A percentile compares a stretch with the other conserved stretches of the same genome.
Conservation (phyloP, 1,140 invertebrate species). For the Cyrtorhinus lividipennis region DNA sequence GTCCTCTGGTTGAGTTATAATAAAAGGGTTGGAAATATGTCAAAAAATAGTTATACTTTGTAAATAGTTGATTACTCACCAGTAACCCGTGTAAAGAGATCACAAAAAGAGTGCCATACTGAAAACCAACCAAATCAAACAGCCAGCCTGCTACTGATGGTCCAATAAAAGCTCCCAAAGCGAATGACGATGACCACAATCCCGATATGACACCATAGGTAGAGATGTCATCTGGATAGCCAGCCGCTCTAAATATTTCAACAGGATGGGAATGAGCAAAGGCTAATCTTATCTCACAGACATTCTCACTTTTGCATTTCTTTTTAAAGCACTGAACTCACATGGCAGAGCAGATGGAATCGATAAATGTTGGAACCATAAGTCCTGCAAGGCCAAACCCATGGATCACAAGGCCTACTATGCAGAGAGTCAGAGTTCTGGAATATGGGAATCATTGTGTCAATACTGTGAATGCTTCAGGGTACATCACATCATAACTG, state of each 20-base stretch:
- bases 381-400: slow-evolving; percentile 35
- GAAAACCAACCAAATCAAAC: slow-evolving; percentile 33
- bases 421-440: slow-evolving; percentile 30
- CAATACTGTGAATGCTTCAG: too few species aligned
- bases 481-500: too few species aligned
- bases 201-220: slow-evolving; percentile 39
- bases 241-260: slow-evolving; percentile 29
- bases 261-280: neutral
- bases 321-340: slow-evolving; percentile 24
- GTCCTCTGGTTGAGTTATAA: too few species aligned
- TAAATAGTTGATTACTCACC: slow-evolving; percentile 29
- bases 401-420: slow-evolving; percentile 33
- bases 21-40: slow-evolving; percentile 1
- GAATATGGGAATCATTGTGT: too few species aligned
- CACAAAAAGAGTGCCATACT: slow-evolving; percentile 30
- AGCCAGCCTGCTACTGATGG: slow-evolving; percentile 33
- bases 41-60: neutral
- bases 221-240: slow-evolving; percentile 35
- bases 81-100: slow-evolving; percentile 27
- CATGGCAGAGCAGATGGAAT: slow-evolving; percentile 33
- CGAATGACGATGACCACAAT: slow-evolving; percentile 37
- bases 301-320: neutral
- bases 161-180: slow-evolving; percentile 36
- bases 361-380: slow-evolving; percentile 35
- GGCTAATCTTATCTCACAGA: neutral